A percentile compares a stretch with the other conserved stretches of the same genome.
These are phyloP conservation scores for Atta colombica DNA, from an alignment of 1,140 invertebrate species.

Conservation along the genomic window DNA sequence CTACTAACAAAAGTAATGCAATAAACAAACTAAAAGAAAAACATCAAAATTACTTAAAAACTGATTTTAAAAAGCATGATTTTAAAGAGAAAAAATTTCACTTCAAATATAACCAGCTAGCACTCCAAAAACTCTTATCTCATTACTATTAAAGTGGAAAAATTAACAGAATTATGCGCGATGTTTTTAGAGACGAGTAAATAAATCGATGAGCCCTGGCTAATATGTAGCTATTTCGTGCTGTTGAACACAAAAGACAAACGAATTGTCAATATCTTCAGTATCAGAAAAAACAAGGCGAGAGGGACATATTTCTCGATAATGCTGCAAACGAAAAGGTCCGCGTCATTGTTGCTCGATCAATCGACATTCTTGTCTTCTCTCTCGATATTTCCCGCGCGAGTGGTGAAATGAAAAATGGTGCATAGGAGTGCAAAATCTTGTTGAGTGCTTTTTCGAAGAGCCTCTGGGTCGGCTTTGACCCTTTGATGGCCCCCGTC, in stretches of 20 bases:
- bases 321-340: slow-evolving; percentile 62
- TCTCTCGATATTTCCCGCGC: slow-evolving; percentile 51
- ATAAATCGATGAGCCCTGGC: background rate
- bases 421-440: slow-evolving; percentile 59
- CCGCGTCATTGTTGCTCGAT: slow-evolving; percentile 62
- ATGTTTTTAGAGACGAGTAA: background rate
- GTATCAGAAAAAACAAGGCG: slow-evolving; percentile 50
- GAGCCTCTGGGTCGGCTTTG: slow-evolving; percentile 51
- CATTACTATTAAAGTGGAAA: background rate
- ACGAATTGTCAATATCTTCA: background rate
- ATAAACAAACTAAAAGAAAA: background rate
- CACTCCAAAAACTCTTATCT: background rate
- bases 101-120: background rate
- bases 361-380: slow-evolving; percentile 60
- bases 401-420: slow-evolving; percentile 70
- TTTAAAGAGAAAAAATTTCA: background rate
- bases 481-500: slow-evolving; percentile 33
- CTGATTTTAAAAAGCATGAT: background rate
- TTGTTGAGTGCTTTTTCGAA: slow-evolving; percentile 45
- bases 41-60: background rate
- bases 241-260: background rate
- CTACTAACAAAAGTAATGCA: background rate
- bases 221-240: slow-evolving; percentile 17
- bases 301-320: slow-evolving; percentile 50
- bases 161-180: background rate